Evolutionary conservation across 2,797 vertebrate species (phyloP), one percentile per base, ranked within the genome.

Genomic region (Xenops minutus): DNA sequence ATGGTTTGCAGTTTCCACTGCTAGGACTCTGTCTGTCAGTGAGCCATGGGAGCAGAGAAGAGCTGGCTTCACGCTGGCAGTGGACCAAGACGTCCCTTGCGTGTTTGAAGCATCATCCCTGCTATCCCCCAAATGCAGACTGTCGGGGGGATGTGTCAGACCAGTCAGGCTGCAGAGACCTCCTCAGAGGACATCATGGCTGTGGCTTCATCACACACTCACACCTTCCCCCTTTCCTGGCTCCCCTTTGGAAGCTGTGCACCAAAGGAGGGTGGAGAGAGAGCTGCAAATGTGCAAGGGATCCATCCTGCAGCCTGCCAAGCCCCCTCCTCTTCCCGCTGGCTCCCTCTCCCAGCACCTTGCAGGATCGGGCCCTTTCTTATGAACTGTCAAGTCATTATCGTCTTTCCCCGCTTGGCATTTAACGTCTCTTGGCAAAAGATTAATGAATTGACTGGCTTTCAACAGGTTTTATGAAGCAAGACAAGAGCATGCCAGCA

Each of bases 401-500:
- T 96, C 90, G 1, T 95, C 96, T 93, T 93, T 74, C 94, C 79
- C 89, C 37, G 43, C n/a, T 95, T 85, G 95, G 95, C 94, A 72
- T 79, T 92, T 94, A 95, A 95, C 51, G n/a, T 85, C 74, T 96
- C 93, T 95, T 97, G 97, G 97, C 97, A 97, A 81, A 96, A 96
- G 96, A 97, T 97, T 96, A 97, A 96, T 96, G 92, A 92, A 95
- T 95, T 92, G 93, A 94, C 95, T 89, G 95, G 62, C 89, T 97
- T 97, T 97, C 95, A 96, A 82, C 96, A 96, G 95, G 96, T 94
- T 96, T 95, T 95, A 92, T 96, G 92, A 96, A 96, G 95, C 92
- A 95, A 95, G 91, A 91, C 63, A 94, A 88, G 89, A 95, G 95
- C 94, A 81, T 94, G 95, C 94, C 96, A 96, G 92, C 92, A 78